Evolutionary conservation across 2,797 vertebrate genomes (phyloP).

Genomic region (Lates japonicus): DNA sequence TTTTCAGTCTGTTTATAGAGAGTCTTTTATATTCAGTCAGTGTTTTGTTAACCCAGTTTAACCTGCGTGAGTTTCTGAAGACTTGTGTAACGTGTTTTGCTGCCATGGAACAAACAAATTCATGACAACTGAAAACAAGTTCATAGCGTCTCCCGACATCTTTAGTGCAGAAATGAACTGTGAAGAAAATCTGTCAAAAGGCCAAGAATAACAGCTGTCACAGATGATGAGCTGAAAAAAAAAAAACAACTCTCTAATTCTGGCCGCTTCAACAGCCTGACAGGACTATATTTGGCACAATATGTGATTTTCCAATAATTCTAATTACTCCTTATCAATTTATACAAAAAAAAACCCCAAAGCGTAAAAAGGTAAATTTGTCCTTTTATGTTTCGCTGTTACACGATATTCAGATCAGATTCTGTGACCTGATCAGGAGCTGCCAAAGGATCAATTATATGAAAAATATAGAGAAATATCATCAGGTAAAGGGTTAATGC

Average conservation of each 20-base stretch:
- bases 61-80: neutral
- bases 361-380: no score
- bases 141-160: neutral
- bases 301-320: no score
- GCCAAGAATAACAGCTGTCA: neutral
- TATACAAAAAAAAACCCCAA: no score
- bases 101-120: neutral
- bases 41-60: neutral
- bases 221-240: neutral
- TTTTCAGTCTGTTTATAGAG: neutral
- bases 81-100: constrained; percentile 11
- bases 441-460: no score
- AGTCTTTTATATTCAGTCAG: neutral
- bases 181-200: neutral
- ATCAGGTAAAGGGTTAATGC: no score
- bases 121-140: neutral
- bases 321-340: no score
- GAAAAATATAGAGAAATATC: no score
- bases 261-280: neutral
- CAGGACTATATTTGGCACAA: neutral
- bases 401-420: no score
- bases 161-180: neutral
- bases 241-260: neutral
- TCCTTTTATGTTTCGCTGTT: no score
- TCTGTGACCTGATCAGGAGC: no score